These are phyloP conservation scores for Mesochorus sp. DNA, from an alignment of 2,888 invertebrate species.

Conservation along the genomic window DNA sequence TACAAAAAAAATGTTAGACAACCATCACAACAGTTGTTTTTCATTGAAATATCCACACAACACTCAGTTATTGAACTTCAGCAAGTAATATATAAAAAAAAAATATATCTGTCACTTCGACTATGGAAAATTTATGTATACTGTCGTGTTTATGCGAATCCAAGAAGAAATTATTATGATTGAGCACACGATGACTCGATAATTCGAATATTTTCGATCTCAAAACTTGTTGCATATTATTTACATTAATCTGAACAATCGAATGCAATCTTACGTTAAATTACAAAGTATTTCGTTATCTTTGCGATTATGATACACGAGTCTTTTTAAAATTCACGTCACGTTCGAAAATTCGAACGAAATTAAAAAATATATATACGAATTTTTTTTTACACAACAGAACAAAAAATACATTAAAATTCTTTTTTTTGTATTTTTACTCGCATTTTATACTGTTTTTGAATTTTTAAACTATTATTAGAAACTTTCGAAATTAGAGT, in stretches of 20 bases:
- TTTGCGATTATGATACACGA: background rate
- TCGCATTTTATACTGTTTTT: no score
- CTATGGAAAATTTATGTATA: no score
- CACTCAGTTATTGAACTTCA: no score
- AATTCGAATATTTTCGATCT: background rate
- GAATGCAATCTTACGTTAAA: conserved; percentile 11
- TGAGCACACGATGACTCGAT: background rate
- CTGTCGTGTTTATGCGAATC: no score
- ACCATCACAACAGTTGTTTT: conserved; percentile 38
- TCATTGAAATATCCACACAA: background rate
- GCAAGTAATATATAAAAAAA: no score
- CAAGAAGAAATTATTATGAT: conserved; percentile 30
- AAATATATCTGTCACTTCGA: no score
- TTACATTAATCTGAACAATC: conserved; percentile 1
- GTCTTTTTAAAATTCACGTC: background rate
- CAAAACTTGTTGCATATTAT: background rate
- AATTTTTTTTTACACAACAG: no score
- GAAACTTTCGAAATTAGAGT: no score
- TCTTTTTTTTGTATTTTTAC: no score
- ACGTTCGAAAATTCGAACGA: conserved; percentile 5
- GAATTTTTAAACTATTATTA: no score
- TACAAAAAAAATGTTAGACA: conserved; percentile 24
- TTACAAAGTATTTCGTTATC: conserved; percentile 42
- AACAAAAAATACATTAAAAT: background rate
- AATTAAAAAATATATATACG: no score